Percentiles rank a stretch among this genome's conserved stretches.
Conservation (phyloP, 2,113 vertebrate genomes). For the Austrofundulus limnaeus region DNA sequence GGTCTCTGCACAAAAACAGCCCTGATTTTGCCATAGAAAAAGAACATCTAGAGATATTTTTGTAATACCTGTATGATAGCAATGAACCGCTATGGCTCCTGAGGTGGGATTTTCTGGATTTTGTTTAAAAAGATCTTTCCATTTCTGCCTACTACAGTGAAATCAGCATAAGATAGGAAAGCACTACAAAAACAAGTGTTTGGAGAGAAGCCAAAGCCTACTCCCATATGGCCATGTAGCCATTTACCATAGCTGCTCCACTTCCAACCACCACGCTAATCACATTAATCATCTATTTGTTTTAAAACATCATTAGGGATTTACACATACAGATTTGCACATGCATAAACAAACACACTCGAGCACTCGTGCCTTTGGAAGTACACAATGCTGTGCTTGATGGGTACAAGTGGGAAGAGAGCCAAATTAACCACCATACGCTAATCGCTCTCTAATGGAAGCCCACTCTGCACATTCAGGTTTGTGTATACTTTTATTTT, state of each 20-base stretch:
- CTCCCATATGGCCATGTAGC: conserved; percentile 81
- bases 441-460: conserved; percentile 72
- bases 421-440: conserved; percentile 70
- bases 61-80: not conserved
- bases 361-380: conserved; percentile 44
- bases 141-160: not conserved
- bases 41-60: not conserved
- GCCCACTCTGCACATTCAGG: conserved; percentile 25
- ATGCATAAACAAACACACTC: conserved; percentile 29
- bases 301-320: conserved; percentile 88
- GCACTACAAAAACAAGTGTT: conserved; percentile 49
- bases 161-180: conserved; percentile 11
- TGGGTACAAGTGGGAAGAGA: conserved; percentile 58
- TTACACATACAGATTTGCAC: conserved; percentile 56
- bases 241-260: conserved; percentile 79
- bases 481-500: conserved; percentile 21
- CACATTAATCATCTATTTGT: conserved; percentile 94
- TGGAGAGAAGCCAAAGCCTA: conserved; percentile 79
- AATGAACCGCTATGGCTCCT: not conserved
- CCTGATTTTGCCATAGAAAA: no score
- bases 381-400: conserved; percentile 52
- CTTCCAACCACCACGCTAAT: conserved; percentile 87
- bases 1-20: no score
- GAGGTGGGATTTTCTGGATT: not conserved
- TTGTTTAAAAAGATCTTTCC: not conserved